Percentiles rank a stretch among this genome's conserved stretches.
phyloP scores from a whole-genome alignment of 2,888 invertebrate genomes.

The Plagodis pulveraria region DNA sequence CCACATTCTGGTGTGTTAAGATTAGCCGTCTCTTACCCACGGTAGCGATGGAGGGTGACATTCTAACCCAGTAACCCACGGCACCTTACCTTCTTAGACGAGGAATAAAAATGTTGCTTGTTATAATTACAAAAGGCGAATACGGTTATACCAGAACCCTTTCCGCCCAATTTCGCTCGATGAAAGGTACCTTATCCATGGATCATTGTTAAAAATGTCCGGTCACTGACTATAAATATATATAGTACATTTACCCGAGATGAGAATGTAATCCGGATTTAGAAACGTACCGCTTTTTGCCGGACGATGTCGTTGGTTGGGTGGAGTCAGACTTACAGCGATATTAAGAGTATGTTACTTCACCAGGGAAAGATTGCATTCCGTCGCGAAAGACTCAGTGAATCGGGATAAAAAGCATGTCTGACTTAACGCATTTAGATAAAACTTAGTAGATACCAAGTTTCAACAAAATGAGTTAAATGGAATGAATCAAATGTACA shows the following conservation, averaged over 20 bases:
- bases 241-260: slow-evolving; percentile 71
- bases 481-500: too few relatives aligned
- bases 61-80: too few relatives aligned
- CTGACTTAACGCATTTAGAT: too few relatives aligned
- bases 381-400: too few relatives aligned
- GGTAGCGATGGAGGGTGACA: too few relatives aligned
- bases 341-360: not conserved
- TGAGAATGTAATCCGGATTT: slow-evolving; percentile 77
- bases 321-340: slow-evolving; percentile 44
- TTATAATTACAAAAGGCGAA: not conserved
- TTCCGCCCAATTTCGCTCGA: slow-evolving; percentile 57
- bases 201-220: slow-evolving; percentile 71
- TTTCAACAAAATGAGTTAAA: too few relatives aligned
- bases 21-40: too few relatives aligned
- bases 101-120: not conserved
- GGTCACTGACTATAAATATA: slow-evolving; percentile 76
- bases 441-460: too few relatives aligned
- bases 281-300: slow-evolving; percentile 57
- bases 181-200: slow-evolving; percentile 46
- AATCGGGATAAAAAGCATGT: too few relatives aligned
- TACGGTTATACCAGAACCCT: slow-evolving; percentile 36
- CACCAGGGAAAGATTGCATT: too few relatives aligned
- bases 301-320: slow-evolving; percentile 35
- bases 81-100: too few relatives aligned
- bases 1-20: too few relatives aligned